Evolutionary conservation across 2,888 invertebrate genomes (phyloP).

Genomic region (Deilephila elpenor): DNA sequence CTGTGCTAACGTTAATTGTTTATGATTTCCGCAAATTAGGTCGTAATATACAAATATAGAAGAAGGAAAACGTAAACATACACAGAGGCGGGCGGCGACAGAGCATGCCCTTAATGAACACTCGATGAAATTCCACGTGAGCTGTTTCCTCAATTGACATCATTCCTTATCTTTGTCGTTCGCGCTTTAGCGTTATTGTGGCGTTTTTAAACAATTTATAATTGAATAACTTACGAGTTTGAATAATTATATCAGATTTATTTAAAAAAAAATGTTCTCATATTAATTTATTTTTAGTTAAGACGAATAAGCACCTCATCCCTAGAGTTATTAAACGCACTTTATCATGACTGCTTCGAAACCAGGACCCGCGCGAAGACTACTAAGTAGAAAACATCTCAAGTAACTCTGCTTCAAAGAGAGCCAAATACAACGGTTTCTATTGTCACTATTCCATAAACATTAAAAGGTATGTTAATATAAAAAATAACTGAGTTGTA

Average conservation of each 20-base stretch:
- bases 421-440: too few relatives aligned
- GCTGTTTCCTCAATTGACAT: conserved; percentile 15
- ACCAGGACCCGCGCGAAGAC: too few relatives aligned
- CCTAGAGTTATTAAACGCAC: too few relatives aligned
- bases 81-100: background rate
- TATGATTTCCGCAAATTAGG: background rate
- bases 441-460: too few relatives aligned
- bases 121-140: conserved; percentile 1
- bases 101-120: background rate
- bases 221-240: background rate
- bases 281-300: too few relatives aligned
- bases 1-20: background rate
- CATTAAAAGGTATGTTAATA: too few relatives aligned
- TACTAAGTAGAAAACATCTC: too few relatives aligned
- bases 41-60: conserved; percentile 5
- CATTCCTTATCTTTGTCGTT: conserved; percentile 7
- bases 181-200: background rate
- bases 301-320: too few relatives aligned
- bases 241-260: background rate
- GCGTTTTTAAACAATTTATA: background rate
- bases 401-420: too few relatives aligned
- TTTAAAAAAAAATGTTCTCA: too few relatives aligned
- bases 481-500: too few relatives aligned
- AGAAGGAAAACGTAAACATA: background rate
- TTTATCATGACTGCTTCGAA: too few relatives aligned